Base-by-base conservation (phyloP, 2,888 invertebrate genomes). In the Ennomos fuscantarius region DNA sequence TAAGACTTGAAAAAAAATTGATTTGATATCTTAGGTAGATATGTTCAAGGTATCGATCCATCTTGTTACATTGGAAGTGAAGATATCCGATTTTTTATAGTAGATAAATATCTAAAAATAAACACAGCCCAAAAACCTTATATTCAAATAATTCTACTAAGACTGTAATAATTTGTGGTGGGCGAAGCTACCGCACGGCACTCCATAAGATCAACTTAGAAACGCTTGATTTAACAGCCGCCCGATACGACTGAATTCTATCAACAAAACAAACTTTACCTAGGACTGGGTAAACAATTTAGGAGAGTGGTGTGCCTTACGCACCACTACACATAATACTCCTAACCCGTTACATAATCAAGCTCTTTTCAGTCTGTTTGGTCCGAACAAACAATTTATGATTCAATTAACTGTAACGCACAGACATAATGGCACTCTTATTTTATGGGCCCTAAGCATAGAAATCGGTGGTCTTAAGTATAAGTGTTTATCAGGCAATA, bases 261-360 rank as follows among this genome's bases (percentile, higher is more conserved):
- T 73, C 63, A 74, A 66, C 63, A 72, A 64, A 66, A 62, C 61
- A 71, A 75, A 71, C 73, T 71, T 76, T 70, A 67, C 65, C 62
- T 61, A 71, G 69, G 66, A 63, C 58, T 45, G 63, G 49, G 65
- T 66, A 72, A 73, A 76, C 72, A 76, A 72, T 74, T 69, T 68
- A 58, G 60, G 55, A 51, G 60, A 74, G 69, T 70, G 72, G 63
- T 60, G 55, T 64, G 52, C 60, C 44, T 54, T 65, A 62, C 60
- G 59, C 54, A 62, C 57, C 52, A 55, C 52, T 57, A 55, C 55
- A 63, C 60, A 51, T 48, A 58, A 62, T 60, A 63, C 60, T 52
- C 47, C 47, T 60, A 60, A 47, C 61, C 59, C 48, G 34, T 57
- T 49, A 57, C 61, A 56, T 55, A 60, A 62, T 52, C 60, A 55